These are phyloP conservation scores for Biston stratarius DNA, from an alignment of 2,888 invertebrate genomes.

Conservation along the genomic window DNA sequence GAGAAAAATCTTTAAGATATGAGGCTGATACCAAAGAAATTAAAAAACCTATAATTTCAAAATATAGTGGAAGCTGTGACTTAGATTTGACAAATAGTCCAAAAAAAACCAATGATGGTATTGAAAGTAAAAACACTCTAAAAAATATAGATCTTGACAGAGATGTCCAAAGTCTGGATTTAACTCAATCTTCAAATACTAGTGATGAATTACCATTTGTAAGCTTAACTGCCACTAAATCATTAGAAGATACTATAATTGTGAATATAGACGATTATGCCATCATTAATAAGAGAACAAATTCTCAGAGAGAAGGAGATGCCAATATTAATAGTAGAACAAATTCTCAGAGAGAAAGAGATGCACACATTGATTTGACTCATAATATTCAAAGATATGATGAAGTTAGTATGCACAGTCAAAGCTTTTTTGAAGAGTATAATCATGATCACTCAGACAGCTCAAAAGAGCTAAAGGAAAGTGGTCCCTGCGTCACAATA, in stretches of 20 bases:
- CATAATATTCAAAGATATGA: slow-evolving; percentile 19
- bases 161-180: slow-evolving; percentile 53
- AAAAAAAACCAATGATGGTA: slow-evolving; percentile 39
- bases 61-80: slow-evolving; percentile 38
- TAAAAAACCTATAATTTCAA: slow-evolving; percentile 1
- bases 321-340: slow-evolving; percentile 23
- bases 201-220: slow-evolving; percentile 64
- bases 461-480: slow-evolving; percentile 25
- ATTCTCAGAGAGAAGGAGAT: slow-evolving; percentile 6
- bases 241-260: slow-evolving; percentile 61
- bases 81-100: slow-evolving; percentile 62
- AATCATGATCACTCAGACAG: slow-evolving; percentile 58
- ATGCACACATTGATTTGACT: slow-evolving; percentile 22
- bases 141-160: slow-evolving; percentile 26
- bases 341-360: slow-evolving; percentile 9
- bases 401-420: slow-evolving; percentile 33
- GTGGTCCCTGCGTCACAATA: background rate
- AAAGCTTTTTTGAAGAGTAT: slow-evolving; percentile 63
- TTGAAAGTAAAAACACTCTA: slow-evolving; percentile 15
- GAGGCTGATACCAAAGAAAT: slow-evolving; percentile 1
- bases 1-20: slow-evolving; percentile 2
- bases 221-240: slow-evolving; percentile 50
- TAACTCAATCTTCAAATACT: slow-evolving; percentile 68
- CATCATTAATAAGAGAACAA: slow-evolving; percentile 21
- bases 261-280: slow-evolving; percentile 52